Evolutionary conservation across 92 coral and sea anemone genomes (phyloP), one percentile per base, ranked within the genome.

Genomic region (Actinernus sp.): DNA sequence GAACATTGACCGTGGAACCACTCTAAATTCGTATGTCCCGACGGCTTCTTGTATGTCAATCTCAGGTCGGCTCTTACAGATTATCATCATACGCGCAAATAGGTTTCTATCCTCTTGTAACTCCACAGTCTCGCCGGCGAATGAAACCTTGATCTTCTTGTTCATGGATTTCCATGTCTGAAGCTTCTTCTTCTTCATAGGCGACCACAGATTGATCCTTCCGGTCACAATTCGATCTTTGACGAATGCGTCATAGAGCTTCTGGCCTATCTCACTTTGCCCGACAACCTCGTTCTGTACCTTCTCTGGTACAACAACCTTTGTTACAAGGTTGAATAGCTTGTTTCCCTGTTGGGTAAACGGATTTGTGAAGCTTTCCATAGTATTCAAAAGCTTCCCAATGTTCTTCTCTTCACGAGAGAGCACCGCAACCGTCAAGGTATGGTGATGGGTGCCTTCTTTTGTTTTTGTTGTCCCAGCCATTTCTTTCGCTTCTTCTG

Each of bases 401-500:
- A 83, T 50, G 73, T 75, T 75, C 47, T 68, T 74, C 48, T 83
- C 78, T 60, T 83, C 68, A 26, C 71, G 79, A 28, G 55, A 49
- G 19, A 56, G 24, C 25, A 53, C 69, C 16, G 81, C 63, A 11
- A 31, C 33, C 27, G 80, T 54, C 49, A 84, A 30, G 43, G 47
- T 56, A 45, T 84, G 85, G 36, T 70, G 84, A 23, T 56, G 73
- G n/a, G 52, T 63, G 16, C 29, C 66, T 22, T 61, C 51, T 30
- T 18, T 63, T 14, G 52, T 53, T 13, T 39, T 23, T 20, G 71
- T 53, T 24, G 74, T 56, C 31, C 86, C 92, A 9, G 87, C 69
- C 83, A 78, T 77, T 44, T 86, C 52, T 24, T 79, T 85, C 45
- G 61, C 78, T 68, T 67, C 77, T 59, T 64, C 73, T 3, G 83